These are phyloP conservation scores for Callyntrura sp. DNA, from an alignment of 2,888 invertebrate species.

Conservation along the genomic window DNA sequence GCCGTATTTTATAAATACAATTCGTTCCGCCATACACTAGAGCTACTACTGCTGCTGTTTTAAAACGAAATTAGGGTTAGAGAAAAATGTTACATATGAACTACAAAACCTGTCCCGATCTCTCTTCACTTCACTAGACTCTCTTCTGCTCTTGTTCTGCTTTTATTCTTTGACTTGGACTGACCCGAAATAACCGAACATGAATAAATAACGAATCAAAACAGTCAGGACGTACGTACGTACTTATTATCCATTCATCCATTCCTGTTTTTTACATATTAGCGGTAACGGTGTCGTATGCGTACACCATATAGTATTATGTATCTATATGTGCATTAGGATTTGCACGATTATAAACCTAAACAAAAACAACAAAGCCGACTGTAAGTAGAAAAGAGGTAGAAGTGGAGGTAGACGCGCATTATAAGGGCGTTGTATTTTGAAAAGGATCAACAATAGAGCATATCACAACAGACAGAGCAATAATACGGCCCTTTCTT, in stretches of 20 bases:
- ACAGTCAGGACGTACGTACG: neutral
- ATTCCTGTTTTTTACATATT: neutral
- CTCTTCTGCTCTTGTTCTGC: no score
- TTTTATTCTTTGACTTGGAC: neutral
- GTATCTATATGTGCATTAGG: neutral
- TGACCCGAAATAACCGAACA: constrained; percentile 43
- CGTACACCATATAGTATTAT: no score
- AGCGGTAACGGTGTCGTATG: neutral
- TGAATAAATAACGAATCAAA: constrained; percentile 44
- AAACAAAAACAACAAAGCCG: no score
- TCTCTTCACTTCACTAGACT: neutral
- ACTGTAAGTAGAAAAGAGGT: neutral
- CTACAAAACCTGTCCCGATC: constrained; percentile 27
- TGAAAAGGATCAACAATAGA: neutral
- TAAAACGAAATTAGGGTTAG: neutral
- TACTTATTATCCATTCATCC: constrained; percentile 7
- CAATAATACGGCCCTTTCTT: neutral
- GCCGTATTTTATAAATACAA: neutral
- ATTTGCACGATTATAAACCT: neutral
- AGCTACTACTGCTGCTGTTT: neutral
- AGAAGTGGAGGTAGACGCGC: neutral
- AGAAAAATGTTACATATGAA: neutral
- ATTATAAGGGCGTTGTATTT: constrained; percentile 5
- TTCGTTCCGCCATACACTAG: neutral
- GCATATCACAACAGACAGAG: neutral